Evolutionary conservation across 2,888 invertebrate species (phyloP).

Genomic region (Tachina lurida): DNA sequence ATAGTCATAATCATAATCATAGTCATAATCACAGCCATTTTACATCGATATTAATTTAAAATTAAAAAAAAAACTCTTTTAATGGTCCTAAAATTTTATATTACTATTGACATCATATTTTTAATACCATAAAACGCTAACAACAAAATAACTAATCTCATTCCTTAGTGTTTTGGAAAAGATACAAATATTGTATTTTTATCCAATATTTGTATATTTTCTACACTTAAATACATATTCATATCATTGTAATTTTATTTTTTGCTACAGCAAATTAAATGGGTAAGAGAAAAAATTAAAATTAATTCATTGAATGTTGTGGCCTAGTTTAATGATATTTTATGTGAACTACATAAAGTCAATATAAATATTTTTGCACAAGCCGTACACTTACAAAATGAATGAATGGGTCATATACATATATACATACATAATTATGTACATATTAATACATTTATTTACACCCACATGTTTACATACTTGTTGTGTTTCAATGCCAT

Average conservation of each 20-base stretch:
- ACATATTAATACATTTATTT: not conserved
- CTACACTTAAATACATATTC: conserved; percentile 22
- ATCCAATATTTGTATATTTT: no score
- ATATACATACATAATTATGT: no score
- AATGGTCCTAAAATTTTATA: no score
- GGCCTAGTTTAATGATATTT: not conserved
- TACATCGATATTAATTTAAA: no score
- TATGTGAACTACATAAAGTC: not conserved
- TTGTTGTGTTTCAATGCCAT: conserved; percentile 10
- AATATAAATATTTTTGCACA: not conserved
- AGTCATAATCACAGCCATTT: no score
- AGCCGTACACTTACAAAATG: not conserved
- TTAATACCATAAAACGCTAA: no score
- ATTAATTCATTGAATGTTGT: not conserved
- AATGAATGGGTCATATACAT: not conserved
- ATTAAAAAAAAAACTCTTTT: no score
- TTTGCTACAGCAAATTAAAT: not conserved
- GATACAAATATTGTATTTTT: no score
- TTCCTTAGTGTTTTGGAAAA: not conserved
- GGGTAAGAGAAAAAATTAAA: not conserved
- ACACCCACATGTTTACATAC: not conserved
- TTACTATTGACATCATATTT: no score
- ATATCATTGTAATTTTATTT: not conserved
- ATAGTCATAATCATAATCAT: no score
- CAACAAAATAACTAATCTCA: not conserved